Evolutionary conservation across 2,888 invertebrate species (phyloP), one percentile per base, ranked within the genome.

Genomic region (Eustalomyia histrio): DNA sequence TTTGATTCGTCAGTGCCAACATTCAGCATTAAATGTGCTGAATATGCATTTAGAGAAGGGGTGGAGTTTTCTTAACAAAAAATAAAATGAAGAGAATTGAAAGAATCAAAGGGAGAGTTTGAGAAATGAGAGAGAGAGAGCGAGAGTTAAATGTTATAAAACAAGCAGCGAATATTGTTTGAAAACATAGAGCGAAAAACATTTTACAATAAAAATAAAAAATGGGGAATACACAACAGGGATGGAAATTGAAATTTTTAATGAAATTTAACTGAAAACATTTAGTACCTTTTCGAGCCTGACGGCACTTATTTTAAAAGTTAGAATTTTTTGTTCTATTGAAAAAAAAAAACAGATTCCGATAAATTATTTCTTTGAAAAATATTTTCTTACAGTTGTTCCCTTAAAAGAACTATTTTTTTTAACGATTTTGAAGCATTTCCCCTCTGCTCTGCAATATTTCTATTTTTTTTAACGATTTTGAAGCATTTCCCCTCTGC

Each of bases 11-110:
- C 18, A 33, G 16, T 58, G 33, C 14, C 18, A 14, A 10, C 43
- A 71, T 33, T 61, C 78, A 71, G 57, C 74, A 69, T 29, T n/a
- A 43, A 58, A 12, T 17, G 14, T 53, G 71, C 67, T 67, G 74
- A 78, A 78, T 71, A 52, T 29, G 52, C 39, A 7, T 17, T 39
- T 21, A 10, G 17, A 35, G 9, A 53, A 33, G 21, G 43, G 81
- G 81, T 4, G 78, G 76, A 50, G 76, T 76, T 5, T 39, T 67
- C 57, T 14, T 21, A 24, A 12, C 29, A 29, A 29, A 29, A 10
- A 16, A 12, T 17, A 29, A 39, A 24, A 35, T 18, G 3, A 39
- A 18, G 7, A 61, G 18, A n/a, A 8, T 8, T 43, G 43, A 33
- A 43, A 55, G 8, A 53, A 10, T 39, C 9, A 43, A 24, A 50